Evolutionary conservation across 1,140 invertebrate genomes (phyloP), one percentile per base, ranked within the genome.

Genomic region (Pararge aegeria): DNA sequence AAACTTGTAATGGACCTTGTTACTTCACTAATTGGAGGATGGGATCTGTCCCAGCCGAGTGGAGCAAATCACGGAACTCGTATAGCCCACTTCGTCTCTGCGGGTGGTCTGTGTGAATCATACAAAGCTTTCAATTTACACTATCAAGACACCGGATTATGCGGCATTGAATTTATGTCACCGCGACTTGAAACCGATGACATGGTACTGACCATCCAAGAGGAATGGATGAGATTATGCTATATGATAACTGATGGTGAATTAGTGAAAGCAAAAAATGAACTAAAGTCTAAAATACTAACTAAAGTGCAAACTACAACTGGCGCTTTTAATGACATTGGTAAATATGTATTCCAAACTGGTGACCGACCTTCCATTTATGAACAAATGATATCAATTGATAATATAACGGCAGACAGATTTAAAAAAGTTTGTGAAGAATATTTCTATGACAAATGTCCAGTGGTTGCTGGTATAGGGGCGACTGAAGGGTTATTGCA

Each of bases 261-360:
- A 64, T 65, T 91, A 9, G 58, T 71, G 15, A 74, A 80, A 15
- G 87, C 90, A 7, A 84, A 88, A 48, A 78, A 78, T 42, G 70
- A 81, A 38, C 63, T 83, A 13, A 90, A 78, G 59, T 76, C 75
- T 5, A 74, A 81, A 24, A 20, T 96, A 82, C 77, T 96, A 5
- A 89, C 94, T 0, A 92, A 95, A 67, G 83, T 94, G 40, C 94
- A 96, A 80, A 95, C 94, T 9, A 92, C 94, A 1, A 94, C 94
- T 4, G 92, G 94, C 1, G 91, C 95, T 50, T 96, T 95, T 89
- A 94, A 95, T 80, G 95, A 96, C 73, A 94, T 97, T 72, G 96
- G 95, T 4, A 90, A 94, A 63, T 95, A 95, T 89, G 92, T 96
- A 82, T 82, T 97, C 29, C 95, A 93, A 79, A 95, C 95, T 70